phyloP scores from a whole-genome alignment of 2,797 vertebrate genomes.

The Strix occidentalis region DNA sequence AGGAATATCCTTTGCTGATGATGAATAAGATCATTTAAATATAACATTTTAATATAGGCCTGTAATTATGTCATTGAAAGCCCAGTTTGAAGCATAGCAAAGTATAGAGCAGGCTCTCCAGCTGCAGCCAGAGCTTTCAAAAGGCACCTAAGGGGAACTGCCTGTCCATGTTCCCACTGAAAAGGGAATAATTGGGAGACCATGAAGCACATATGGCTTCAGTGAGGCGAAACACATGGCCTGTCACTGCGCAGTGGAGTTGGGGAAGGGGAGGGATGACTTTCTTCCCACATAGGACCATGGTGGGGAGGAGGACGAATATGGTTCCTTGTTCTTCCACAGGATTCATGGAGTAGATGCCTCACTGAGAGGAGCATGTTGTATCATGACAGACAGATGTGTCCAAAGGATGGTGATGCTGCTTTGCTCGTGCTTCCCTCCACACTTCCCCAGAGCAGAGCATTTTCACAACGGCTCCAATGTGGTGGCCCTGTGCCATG shows the following conservation, averaged over 20 bases:
- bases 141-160: not conserved
- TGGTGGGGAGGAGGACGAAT: not conserved
- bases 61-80: slow-evolving; percentile 50
- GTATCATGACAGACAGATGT: not conserved
- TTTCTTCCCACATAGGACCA: fast-evolving
- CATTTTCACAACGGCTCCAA: fast-evolving
- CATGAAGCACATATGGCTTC: not conserved
- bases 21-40: slow-evolving; percentile 65
- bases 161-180: not conserved
- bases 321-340: not conserved
- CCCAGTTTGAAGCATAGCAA: not conserved
- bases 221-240: not conserved
- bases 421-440: not conserved
- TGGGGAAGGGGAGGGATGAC: not conserved
- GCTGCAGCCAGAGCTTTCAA: not conserved
- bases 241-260: fast-evolving
- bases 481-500: fast-evolving
- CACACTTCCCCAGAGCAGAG: not conserved
- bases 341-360: not conserved
- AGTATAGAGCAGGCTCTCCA: not conserved
- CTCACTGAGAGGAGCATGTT: not conserved
- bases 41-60: slow-evolving; percentile 40
- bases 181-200: not conserved
- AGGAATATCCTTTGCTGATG: slow-evolving; percentile 60
- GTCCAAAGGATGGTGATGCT: not conserved